Evolutionary conservation across 2,888 invertebrate genomes (phyloP), one percentile per base, ranked within the genome.

Genomic region (Phyllotreta striolata): DNA sequence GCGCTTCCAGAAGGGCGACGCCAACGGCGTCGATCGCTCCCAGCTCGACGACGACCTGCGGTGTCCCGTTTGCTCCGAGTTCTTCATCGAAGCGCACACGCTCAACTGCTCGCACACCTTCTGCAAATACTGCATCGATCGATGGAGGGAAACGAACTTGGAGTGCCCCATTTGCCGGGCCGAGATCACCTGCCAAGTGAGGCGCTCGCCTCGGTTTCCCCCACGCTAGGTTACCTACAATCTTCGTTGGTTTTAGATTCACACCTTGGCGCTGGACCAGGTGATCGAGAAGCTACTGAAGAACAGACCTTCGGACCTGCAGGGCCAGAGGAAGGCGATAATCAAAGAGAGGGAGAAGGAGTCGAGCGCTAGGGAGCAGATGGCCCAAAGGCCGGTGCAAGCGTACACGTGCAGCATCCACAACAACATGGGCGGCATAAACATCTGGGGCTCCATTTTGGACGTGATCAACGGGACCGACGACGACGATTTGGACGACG

Each of bases 61-160:
- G 71, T 92, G 92, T 77, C 87, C 88, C 68, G 88, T 92, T 58
- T 92, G 92, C 74, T 87, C 87, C 14, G 91, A 92, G 77, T 81
- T 92, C 3, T 90, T 91, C 76, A 84, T 91, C 0, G 82, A 85
- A 77, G 87, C 92, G 0, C 87, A 85, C 2, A 88, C 89, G 0
- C 80, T 92, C 8, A 87, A 85, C 76, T 92, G 92, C 77, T 87
- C 88, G 0, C 92, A 92, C 73, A 88, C 89, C 0, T 91, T 89
- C 76, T 92, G 92, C 76, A 83, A 85, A 64, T 83, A 86, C 72
- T 92, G 92, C 73, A 90, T 92, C 63, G 80, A 81, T 0, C 81
- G 83, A 71, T 92, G 92, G 92, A 86, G 85, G 73, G 86, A 85
- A 69, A 88, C 87, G 74, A 88, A 88, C 73, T 85, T 81, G 13